Base-by-base conservation (phyloP, 1,140 invertebrate species). In the Agrypnia vestita region DNA sequence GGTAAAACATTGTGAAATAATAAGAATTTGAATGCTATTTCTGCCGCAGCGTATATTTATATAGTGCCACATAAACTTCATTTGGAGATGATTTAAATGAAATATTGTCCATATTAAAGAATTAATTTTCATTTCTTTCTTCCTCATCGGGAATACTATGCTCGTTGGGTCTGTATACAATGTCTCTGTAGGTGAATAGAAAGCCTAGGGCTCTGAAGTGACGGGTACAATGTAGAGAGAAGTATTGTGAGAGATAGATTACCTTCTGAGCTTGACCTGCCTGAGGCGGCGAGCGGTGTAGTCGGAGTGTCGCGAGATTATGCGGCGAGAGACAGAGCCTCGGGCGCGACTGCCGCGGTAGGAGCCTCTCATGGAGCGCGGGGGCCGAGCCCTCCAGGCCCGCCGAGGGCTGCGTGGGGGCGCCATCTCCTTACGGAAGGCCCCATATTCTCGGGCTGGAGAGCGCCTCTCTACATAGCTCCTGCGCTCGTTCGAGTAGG, bases 391-490 rank as follows among this genome's bases (percentile, higher is more conserved):
- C 86, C 87, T 8, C 61, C 21, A 35, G 61, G 78, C 10, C 49
- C 44, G 49, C 75, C 84, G 79, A 69, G 85, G 86, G 82, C 87
- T 86, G 80, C 88, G 88, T 82, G 88, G 89, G 82, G 89, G 88
- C 35, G 88, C 85, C 86, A 88, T 88, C 77, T 86, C 83, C 86
- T 90, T 89, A 86, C 88, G 88, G 85, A 88, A 90, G 76, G 84
- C 69, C 47, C 56, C 53, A 55, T 82, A 75, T 49, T 89, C 88
- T 83, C 88, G 84, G 80, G 83, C 84, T 67, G 88, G 88, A 9
- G 82, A 83, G 81, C 88, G 86, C 67, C 89, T 84, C 71, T 89
- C 88, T 72, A 85, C 85, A 73, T 86, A 86, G 69, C 86, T 86
- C 79, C 89, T 85, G 76, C 89, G 84, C 81, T 89, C 89, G 84